Conservation (phyloP, 2,888 invertebrate genomes). For the Plagiodera versicolora region DNA sequence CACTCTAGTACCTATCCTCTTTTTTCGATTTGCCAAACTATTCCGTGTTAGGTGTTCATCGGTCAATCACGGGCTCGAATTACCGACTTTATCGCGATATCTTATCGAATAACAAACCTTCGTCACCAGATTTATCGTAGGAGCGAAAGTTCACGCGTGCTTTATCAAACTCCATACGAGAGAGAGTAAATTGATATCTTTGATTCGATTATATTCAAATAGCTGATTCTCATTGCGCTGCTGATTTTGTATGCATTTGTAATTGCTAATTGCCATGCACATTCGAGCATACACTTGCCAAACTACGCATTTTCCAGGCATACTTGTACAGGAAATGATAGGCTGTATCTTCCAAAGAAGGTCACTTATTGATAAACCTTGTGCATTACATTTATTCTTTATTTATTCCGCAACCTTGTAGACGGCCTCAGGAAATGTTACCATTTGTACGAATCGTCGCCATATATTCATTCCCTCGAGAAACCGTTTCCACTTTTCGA, state of each 20-base stretch:
- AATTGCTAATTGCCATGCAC: neutral
- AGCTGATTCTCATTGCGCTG: neutral
- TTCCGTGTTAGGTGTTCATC: slow-evolving; percentile 25
- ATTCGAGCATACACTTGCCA: neutral
- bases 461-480: neutral
- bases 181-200: neutral
- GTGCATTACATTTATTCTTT: slow-evolving; percentile 23
- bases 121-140: no score
- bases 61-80: slow-evolving; percentile 21
- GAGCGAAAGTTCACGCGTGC: no score
- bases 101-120: no score
- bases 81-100: slow-evolving; percentile 14
- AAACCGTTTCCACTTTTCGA: no score
- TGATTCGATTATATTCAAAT: neutral
- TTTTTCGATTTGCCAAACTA: slow-evolving; percentile 21
- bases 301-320: slow-evolving; percentile 30
- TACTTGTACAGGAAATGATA: slow-evolving; percentile 31
- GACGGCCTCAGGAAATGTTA: slow-evolving; percentile 8
- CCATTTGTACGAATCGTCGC: neutral
- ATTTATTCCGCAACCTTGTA: slow-evolving; percentile 21
- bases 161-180: no score
- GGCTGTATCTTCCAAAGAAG: slow-evolving; percentile 31
- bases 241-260: neutral
- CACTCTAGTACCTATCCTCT: neutral
- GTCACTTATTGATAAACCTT: slow-evolving; percentile 31